Evolutionary conservation across 2,113 vertebrate genomes (phyloP).

Genomic region (Kryptolebias marmoratus): DNA sequence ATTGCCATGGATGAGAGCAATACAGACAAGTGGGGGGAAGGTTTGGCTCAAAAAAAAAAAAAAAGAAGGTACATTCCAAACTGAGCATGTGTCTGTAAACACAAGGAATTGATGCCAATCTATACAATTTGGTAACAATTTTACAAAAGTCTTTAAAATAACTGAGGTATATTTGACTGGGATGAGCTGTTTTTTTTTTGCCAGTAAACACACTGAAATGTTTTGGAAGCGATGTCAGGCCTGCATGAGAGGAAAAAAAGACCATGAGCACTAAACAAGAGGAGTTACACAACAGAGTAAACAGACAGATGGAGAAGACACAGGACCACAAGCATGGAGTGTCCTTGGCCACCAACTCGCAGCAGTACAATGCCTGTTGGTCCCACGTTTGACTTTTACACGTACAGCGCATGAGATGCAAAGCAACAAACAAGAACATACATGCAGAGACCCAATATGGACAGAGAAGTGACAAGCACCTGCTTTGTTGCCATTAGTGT

Average conservation of each 20-base stretch:
- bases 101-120: neutral
- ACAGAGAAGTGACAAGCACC: conserved; percentile 48
- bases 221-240: neutral
- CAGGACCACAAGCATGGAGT: conserved; percentile 41
- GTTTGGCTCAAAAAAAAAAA: conserved; percentile 10
- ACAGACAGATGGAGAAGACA: conserved; percentile 68
- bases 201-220: neutral
- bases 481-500: conserved; percentile 45
- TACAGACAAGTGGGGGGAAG: neutral
- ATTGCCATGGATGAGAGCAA: conserved; percentile 16
- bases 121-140: neutral
- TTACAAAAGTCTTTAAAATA: neutral
- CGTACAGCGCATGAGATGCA: conserved; percentile 5
- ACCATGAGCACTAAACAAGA: conserved; percentile 12
- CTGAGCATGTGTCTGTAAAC: neutral
- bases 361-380: conserved; percentile 28
- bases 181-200: neutral
- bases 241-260: neutral
- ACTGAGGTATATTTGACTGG: neutral
- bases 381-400: conserved; percentile 31
- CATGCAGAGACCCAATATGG: conserved; percentile 1
- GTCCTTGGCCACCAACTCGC: conserved; percentile 59
- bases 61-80: neutral
- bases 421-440: conserved; percentile 4
- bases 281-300: conserved; percentile 21